These are phyloP conservation scores for Plagodis pulveraria DNA, from an alignment of 2,888 invertebrate genomes.

Conservation along the genomic window DNA sequence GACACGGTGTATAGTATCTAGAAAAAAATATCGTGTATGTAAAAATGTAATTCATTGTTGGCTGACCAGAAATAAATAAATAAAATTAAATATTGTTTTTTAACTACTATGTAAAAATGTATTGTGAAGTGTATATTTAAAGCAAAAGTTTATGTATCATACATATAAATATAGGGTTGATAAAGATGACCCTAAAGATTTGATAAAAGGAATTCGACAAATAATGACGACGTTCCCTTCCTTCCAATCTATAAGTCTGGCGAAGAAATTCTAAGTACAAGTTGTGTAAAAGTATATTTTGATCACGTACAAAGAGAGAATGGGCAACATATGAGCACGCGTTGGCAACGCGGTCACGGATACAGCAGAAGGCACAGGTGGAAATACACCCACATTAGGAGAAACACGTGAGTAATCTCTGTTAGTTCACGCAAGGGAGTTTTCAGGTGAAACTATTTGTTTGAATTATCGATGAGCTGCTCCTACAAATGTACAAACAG, in stretches of 20 bases:
- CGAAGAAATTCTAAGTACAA: constrained; percentile 59
- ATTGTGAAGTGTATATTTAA: no score
- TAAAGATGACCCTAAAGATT: no score
- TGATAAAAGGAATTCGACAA: neutral
- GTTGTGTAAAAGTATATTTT: constrained; percentile 60
- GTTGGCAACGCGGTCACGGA: constrained; percentile 75
- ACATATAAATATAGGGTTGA: no score
- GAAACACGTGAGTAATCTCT: constrained; percentile 41
- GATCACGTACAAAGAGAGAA: constrained; percentile 65
- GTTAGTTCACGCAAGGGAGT: neutral
- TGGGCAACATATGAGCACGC: constrained; percentile 72
- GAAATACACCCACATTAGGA: constrained; percentile 56
- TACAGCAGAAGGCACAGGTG: constrained; percentile 63
- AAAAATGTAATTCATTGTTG: no score
- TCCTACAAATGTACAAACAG: no score
- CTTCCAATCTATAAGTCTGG: neutral
- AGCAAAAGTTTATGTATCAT: no score
- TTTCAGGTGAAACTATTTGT: neutral
- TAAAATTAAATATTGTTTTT: no score
- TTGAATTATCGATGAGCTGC: no score
- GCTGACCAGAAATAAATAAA: no score
- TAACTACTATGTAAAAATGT: no score
- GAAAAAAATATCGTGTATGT: no score
- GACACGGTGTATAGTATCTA: no score
- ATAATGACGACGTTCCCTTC: neutral